Evolutionary conservation across 1,140 invertebrate genomes (phyloP).

Genomic region (Oscheius sp.): DNA sequence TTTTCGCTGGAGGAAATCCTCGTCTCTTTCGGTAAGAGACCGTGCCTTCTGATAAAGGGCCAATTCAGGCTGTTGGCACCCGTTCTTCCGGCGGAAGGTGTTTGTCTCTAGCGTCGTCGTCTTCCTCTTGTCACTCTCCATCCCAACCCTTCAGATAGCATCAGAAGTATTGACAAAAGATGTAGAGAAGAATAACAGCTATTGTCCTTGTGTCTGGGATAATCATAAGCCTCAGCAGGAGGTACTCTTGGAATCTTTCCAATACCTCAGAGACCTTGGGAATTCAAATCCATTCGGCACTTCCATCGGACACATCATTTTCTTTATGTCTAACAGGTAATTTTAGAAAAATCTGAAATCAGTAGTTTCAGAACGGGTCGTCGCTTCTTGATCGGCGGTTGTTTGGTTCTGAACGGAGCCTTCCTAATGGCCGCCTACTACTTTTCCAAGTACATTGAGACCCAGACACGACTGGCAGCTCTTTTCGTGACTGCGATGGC

Average conservation of each 20-base stretch:
- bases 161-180: too few species aligned
- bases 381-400: neutral
- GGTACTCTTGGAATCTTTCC: neutral
- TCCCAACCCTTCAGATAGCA: too few species aligned
- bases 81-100: too few species aligned
- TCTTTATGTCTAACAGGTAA: neutral
- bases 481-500: neutral
- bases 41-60: too few species aligned
- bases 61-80: too few species aligned
- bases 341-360: too few species aligned
- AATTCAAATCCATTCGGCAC: neutral
- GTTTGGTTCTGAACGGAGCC: neutral
- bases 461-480: neutral
- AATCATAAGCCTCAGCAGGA: neutral
- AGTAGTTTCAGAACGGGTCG: too few species aligned
- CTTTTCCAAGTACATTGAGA: neutral
- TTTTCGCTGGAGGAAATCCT: too few species aligned
- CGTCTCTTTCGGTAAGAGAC: too few species aligned
- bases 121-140: too few species aligned
- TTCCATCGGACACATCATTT: neutral
- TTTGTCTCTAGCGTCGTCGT: too few species aligned
- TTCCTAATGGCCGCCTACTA: neutral
- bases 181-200: neutral
- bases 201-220: neutral
- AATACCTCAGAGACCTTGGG: neutral